phyloP scores from a whole-genome alignment of 2,797 vertebrate species.

The Phataginus tetradactyla region DNA sequence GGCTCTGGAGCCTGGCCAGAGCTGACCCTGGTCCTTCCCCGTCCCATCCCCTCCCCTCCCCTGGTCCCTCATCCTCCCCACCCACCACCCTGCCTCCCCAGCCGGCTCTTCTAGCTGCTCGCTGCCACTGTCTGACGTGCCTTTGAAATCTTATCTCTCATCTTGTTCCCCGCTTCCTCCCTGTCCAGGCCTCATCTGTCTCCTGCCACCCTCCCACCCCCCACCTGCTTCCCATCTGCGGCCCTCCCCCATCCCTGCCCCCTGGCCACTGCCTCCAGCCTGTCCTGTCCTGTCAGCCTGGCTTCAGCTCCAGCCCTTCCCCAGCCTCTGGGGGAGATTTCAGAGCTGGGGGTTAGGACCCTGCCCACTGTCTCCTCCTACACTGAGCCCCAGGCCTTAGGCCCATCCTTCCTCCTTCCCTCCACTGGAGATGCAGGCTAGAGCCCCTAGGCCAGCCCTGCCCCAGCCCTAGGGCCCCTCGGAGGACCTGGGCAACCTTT shows the following conservation, averaged over 20 bases:
- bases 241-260: conserved; percentile 75
- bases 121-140: conserved; percentile 67
- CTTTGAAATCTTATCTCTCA: conserved; percentile 89
- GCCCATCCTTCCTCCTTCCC: neutral
- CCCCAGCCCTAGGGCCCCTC: neutral
- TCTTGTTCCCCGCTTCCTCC: conserved; percentile 87
- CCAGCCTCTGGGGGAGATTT: neutral
- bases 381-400: neutral
- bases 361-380: neutral
- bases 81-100: neutral
- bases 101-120: neutral
- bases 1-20: neutral
- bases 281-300: conserved; percentile 70
- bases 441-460: too few relatives aligned
- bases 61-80: neutral
- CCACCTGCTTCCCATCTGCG: conserved; percentile 84
- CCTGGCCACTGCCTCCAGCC: conserved; percentile 78
- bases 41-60: neutral
- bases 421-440: neutral
- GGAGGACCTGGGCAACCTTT: too few relatives aligned
- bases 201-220: conserved; percentile 80
- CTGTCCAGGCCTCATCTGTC: conserved; percentile 82
- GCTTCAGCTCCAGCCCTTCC: conserved; percentile 39
- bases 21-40: neutral
- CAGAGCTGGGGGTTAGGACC: neutral